Evolutionary conservation across 2,797 vertebrate genomes (phyloP), one percentile per base, ranked within the genome.

Genomic region (Epinephelus malabaricus): DNA sequence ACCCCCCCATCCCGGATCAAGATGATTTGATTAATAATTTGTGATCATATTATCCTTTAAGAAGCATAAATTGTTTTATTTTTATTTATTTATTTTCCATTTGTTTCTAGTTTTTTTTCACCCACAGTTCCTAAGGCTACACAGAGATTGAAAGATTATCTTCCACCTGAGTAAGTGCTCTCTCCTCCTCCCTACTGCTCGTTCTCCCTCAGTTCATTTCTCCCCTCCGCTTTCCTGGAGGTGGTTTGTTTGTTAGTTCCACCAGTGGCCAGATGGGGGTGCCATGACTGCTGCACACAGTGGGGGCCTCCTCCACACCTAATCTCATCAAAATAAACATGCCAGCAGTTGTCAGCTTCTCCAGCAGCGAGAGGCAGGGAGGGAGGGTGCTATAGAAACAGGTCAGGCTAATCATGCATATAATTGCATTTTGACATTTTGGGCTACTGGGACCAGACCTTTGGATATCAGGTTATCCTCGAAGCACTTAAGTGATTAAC

Each of bases 371-470:
- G 89, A 84, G 80, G 84, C 79, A 85, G 82, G 85, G 85, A 90
- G 86, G 91, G 89, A 90, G 92, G 89, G 94, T 93, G 92, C 94
- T 94, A 93, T 95, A 94, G 95, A 96, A 97, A 95, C 95, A 93
- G 96, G 96, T 96, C 96, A 96, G 95, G 95, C 96, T 97, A 97
- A 96, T 96, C 96, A 96, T 95, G 96, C 96, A 96, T 96, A 97
- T 97, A 97, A 97, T 97, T 97, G 95, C 96, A 96, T 97, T 97
- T 96, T 97, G 96, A 96, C 96, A 96, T 96, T 93, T 95, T 91
- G 92, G 94, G 92, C 96, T 93, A 92, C 94, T 93, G 96, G 95
- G 96, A 96, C 94, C 89, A 95, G 96, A 96, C 96, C 96, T 96
- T 95, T 95, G 94, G 94, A 96, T 95, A 95, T 95, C 95, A 95